phyloP scores from a whole-genome alignment of 1,140 invertebrate genomes.

The Maconellicoccus hirsutus region DNA sequence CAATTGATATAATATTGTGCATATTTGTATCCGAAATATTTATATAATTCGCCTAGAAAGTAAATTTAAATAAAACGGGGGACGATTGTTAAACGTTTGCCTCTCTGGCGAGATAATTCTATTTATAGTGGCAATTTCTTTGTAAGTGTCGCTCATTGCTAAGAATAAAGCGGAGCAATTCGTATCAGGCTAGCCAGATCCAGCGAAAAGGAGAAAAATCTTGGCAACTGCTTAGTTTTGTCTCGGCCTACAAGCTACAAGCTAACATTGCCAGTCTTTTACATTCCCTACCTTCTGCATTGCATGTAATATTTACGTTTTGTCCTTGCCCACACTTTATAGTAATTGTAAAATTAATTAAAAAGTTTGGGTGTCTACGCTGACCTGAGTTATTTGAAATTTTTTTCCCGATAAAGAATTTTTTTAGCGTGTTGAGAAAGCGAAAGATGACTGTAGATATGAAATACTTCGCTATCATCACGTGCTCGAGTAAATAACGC shows the following conservation, averaged over 20 bases:
- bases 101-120: constrained; percentile 12
- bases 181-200: constrained; percentile 21
- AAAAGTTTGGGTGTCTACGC: not conserved
- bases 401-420: too few relatives aligned
- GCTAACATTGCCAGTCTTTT: constrained; percentile 6
- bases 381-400: too few relatives aligned
- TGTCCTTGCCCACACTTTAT: not conserved
- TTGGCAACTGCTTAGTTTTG: not conserved
- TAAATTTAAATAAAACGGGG: constrained; percentile 11
- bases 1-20: too few relatives aligned
- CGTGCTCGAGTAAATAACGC: too few relatives aligned
- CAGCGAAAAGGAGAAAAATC: constrained; percentile 17
- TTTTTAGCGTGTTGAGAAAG: too few relatives aligned
- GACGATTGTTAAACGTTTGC: not conserved
- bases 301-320: constrained; percentile 17
- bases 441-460: too few relatives aligned
- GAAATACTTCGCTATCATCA: too few relatives aligned
- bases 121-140: constrained; percentile 22
- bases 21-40: too few relatives aligned
- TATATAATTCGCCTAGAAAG: not conserved
- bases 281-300: not conserved
- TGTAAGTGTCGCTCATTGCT: constrained; percentile 18
- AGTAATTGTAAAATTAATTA: constrained; percentile 3
- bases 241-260: constrained; percentile 18
- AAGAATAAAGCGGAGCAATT: constrained; percentile 19